Evolutionary conservation across 2,888 invertebrate genomes (phyloP).

Genomic region (Lasioglossum leucozonium): DNA sequence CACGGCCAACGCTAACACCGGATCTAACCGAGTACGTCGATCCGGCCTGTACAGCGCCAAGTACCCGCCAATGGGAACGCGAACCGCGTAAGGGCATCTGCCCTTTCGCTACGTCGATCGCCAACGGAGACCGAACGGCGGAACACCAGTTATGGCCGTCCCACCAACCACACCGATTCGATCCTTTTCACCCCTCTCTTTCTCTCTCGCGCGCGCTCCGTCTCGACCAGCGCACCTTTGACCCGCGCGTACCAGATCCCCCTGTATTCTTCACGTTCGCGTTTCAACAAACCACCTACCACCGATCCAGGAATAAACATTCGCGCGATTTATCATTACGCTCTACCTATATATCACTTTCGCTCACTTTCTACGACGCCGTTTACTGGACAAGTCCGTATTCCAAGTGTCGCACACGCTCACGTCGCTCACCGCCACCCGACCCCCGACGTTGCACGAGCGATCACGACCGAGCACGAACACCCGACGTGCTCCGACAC

Average conservation of each 20-base stretch:
- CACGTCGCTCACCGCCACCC: slow-evolving; percentile 3
- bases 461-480: slow-evolving; percentile 39
- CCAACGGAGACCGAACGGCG: slow-evolving; percentile 55
- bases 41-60: slow-evolving; percentile 56
- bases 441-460: slow-evolving; percentile 23
- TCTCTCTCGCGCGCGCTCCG: neutral
- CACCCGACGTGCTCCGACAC: slow-evolving; percentile 44
- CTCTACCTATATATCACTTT: slow-evolving; percentile 45
- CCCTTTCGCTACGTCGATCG: slow-evolving; percentile 58
- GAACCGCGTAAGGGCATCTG: slow-evolving; percentile 67
- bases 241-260: slow-evolving; percentile 16
- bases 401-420: slow-evolving; percentile 35
- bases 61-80: slow-evolving; percentile 56
- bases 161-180: slow-evolving; percentile 32
- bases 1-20: slow-evolving; percentile 20
- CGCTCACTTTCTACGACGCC: slow-evolving; percentile 50
- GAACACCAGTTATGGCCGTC: slow-evolving; percentile 59
- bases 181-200: slow-evolving; percentile 17
- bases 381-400: slow-evolving; percentile 40
- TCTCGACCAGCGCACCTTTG: slow-evolving; percentile 11
- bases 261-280: neutral
- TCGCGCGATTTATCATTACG: slow-evolving; percentile 41
- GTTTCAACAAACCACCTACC: neutral
- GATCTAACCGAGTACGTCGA: slow-evolving; percentile 54
- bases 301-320: slow-evolving; percentile 8